Evolutionary conservation across 1,140 invertebrate species (phyloP).

Genomic region (Drosophila arawakana): DNA sequence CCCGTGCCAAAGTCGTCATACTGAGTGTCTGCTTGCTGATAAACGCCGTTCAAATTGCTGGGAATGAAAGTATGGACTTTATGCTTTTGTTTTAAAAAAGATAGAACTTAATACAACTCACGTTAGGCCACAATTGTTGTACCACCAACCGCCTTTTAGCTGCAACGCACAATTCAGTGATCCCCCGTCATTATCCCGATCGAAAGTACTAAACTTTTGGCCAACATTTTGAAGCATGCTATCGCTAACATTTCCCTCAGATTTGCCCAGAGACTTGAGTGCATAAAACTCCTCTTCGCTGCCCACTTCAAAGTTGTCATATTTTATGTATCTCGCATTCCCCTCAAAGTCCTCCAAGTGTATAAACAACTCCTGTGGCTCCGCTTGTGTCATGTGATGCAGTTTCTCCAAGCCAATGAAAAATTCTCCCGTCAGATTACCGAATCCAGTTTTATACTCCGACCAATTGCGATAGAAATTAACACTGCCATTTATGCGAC

Average conservation of each 20-base stretch:
- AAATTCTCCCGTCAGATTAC: neutral
- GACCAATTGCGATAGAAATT: slow-evolving; percentile 33
- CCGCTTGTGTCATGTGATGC: slow-evolving; percentile 9
- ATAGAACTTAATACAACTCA: neutral
- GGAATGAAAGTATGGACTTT: neutral
- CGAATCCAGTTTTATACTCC: slow-evolving; percentile 26
- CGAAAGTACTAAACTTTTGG: slow-evolving; percentile 23
- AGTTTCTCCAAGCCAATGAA: slow-evolving; percentile 32
- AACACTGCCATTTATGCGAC: slow-evolving; percentile 20
- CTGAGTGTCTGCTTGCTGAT: neutral
- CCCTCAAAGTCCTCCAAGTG: slow-evolving; percentile 10
- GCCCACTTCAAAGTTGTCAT: slow-evolving; percentile 24
- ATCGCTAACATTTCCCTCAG: neutral
- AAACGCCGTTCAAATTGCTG: slow-evolving; percentile 39
- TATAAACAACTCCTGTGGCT: slow-evolving; percentile 15
- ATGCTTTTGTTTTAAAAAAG: neutral
- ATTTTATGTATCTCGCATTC: neutral
- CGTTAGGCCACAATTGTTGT: slow-evolving; percentile 3
- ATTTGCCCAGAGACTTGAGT: slow-evolving; percentile 1
- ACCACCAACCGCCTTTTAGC: slow-evolving; percentile 26
- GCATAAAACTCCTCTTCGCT: neutral
- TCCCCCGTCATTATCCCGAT: slow-evolving; percentile 15
- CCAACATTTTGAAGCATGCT: neutral
- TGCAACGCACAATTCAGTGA: neutral
- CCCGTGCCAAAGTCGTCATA: neutral